These are phyloP conservation scores for Drosophila ezoana DNA, from an alignment of 2,888 invertebrate genomes.

Conservation along the genomic window DNA sequence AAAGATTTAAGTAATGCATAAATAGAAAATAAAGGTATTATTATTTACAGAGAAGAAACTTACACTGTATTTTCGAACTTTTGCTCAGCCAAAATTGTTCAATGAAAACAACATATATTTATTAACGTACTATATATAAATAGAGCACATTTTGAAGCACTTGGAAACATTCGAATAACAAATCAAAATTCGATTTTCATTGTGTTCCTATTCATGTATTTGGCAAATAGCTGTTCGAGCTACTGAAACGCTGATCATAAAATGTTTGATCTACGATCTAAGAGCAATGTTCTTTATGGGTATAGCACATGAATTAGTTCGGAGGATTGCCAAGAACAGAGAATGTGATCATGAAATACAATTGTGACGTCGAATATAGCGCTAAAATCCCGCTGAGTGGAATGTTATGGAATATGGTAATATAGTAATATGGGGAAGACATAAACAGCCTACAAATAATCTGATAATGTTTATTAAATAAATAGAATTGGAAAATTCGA, in stretches of 20 bases:
- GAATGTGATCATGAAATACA: too few species aligned
- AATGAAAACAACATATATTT: neutral
- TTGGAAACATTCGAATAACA: neutral
- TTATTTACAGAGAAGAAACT: neutral
- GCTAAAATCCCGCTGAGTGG: too few species aligned
- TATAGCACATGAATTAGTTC: neutral
- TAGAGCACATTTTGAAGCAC: neutral
- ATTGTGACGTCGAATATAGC: too few species aligned
- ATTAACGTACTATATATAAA: neutral
- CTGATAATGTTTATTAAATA: too few species aligned
- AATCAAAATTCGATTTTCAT: neutral
- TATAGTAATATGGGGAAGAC: too few species aligned
- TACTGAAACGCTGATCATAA: constrained; percentile 5
- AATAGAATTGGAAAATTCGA: too few species aligned
- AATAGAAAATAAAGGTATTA: neutral
- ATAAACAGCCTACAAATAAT: too few species aligned
- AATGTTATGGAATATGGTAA: too few species aligned
- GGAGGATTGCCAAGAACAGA: neutral
- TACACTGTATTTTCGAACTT: neutral
- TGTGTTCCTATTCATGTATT: neutral
- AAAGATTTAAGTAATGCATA: neutral
- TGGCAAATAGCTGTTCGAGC: too few species aligned
- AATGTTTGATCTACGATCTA: constrained; percentile 5
- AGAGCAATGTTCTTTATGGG: neutral
- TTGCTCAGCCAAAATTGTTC: neutral